Conservation (phyloP, 2,888 invertebrate species). For the Ariolimax columbianus region DNA sequence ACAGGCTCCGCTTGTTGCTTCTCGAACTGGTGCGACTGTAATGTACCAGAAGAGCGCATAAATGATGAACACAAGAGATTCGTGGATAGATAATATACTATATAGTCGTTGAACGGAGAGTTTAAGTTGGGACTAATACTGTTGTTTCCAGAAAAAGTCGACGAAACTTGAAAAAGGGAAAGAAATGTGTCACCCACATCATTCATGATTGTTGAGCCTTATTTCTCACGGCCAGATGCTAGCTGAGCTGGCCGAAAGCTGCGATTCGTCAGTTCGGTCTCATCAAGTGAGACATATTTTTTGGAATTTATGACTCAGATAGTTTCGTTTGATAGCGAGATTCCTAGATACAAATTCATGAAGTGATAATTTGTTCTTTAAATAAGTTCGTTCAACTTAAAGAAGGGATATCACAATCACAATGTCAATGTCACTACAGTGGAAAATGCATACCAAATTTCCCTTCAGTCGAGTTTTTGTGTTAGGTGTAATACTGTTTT, state of each 20-base stretch:
- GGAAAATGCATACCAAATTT: slow-evolving; percentile 60
- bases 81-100: not conserved
- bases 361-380: too few relatives aligned
- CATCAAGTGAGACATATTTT: slow-evolving; percentile 1
- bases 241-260: not conserved
- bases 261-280: not conserved
- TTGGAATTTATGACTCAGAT: not conserved
- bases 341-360: not conserved
- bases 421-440: slow-evolving; percentile 49
- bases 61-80: not conserved
- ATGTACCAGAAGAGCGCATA: not conserved
- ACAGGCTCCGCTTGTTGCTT: slow-evolving; percentile 16
- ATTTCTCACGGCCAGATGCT: not conserved
- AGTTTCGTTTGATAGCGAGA: not conserved
- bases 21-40: not conserved
- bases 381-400: too few relatives aligned
- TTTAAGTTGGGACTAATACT: not conserved
- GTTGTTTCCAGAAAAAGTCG: not conserved
- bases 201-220: not conserved
- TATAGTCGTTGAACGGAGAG: not conserved
- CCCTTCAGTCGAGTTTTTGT: slow-evolving; percentile 67
- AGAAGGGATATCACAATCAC: not conserved
- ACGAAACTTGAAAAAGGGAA: not conserved
- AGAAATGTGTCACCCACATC: not conserved
- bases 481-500: slow-evolving; percentile 65